Base-by-base conservation (phyloP, 92 coral and sea anemone genomes). In the Umimayanthus chanpuru region DNA sequence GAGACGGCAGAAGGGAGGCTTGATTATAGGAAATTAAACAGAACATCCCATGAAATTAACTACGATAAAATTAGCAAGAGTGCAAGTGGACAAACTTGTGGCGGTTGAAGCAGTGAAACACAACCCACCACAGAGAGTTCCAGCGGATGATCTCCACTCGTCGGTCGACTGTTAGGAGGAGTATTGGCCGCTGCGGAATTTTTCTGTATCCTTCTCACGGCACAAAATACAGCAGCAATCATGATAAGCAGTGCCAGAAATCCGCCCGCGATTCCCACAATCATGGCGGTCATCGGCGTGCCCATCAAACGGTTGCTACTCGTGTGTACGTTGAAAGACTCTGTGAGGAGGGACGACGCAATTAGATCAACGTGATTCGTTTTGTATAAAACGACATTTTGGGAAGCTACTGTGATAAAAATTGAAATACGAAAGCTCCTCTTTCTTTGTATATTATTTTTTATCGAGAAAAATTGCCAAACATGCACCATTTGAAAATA, bases 241-340 rank as follows among this genome's bases (percentile, higher is more conserved):
- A 90, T 93, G 70, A 97, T 91, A 9, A 93, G 91, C 0, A 97
- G 89, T 26, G 90, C 91, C 26, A 97, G 16, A 78, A 97, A 95
- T 10, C 96, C 99, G 23, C 98, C 99, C 8, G 94, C 98, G 32
- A 95, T 95, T 9, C 96, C 97, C 6, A 75, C 96, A 25, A 93
- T 85, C 91, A 97, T 76, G 6, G 91, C 93, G 8, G 94, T 94
- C 94, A 91, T 95, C 47, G 85, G 85, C n/a, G 92, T 91, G 26
- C 64, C 82, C 1, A 94, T 70, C 44, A 91, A 61, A 41, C 89
- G 91, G 49, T 89, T 70, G 30, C 71, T 84, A 5, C 86, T 80
- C 32, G 43, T 81, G 80, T 88, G 38, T 78, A 87, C 81, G 90
- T 43, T 64, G 76, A 93, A 66, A 89, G 94, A 83, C 9, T 68